Evolutionary conservation across 2,888 invertebrate species (phyloP).

Genomic region (Eudasyphora cyanicolor): DNA sequence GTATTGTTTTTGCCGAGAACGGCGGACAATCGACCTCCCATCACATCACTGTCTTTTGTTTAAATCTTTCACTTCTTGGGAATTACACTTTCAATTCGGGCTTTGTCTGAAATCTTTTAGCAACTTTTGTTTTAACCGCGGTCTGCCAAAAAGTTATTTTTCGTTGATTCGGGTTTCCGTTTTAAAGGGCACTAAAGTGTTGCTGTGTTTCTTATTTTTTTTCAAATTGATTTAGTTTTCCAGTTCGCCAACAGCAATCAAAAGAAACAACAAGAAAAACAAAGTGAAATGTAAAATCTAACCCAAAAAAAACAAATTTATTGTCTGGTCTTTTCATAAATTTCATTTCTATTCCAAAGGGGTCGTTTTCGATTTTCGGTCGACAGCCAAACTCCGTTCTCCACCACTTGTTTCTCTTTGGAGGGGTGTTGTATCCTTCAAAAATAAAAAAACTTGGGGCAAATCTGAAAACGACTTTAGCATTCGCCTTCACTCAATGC

Average conservation of each 20-base stretch:
- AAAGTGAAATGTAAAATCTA: slow-evolving; percentile 10
- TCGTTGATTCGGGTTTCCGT: not conserved
- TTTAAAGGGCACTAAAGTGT: slow-evolving; percentile 5
- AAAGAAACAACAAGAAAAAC: too few species aligned
- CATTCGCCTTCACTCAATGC: not conserved
- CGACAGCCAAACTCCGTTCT: not conserved
- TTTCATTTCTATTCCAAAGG: slow-evolving; percentile 36
- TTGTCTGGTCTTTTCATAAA: slow-evolving; percentile 42
- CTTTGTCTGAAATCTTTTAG: slow-evolving; percentile 11
- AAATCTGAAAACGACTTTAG: not conserved
- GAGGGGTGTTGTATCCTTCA: slow-evolving; percentile 50
- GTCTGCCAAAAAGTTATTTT: slow-evolving; percentile 24
- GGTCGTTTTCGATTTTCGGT: not conserved
- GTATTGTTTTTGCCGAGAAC: slow-evolving; percentile 1
- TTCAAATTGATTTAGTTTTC: not conserved
- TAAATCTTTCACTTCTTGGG: slow-evolving; percentile 18
- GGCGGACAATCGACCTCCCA: too few species aligned
- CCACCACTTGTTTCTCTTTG: slow-evolving; percentile 28
- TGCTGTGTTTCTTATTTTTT: too few species aligned
- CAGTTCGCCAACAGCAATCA: not conserved
- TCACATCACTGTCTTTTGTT: slow-evolving; percentile 28
- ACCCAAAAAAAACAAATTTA: slow-evolving; percentile 23
- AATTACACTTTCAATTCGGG: not conserved
- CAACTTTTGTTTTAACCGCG: slow-evolving; percentile 4
- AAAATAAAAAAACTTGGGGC: slow-evolving; percentile 34